A percentile compares a stretch with the other conserved stretches of the same genome.
Conservation (phyloP, 2,888 invertebrate genomes). For the Apeira syringaria region DNA sequence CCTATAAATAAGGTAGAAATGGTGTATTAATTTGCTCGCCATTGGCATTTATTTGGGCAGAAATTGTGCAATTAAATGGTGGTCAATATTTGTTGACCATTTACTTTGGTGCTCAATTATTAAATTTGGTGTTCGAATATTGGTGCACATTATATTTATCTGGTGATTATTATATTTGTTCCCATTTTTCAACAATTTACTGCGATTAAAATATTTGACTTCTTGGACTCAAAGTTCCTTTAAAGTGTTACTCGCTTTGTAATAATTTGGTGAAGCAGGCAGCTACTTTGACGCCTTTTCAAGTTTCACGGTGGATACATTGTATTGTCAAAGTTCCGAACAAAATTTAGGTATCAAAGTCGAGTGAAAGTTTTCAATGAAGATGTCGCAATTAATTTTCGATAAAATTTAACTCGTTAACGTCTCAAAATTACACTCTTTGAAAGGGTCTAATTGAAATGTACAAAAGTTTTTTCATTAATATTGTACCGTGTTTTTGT, state of each 20-base stretch:
- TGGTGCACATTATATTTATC: too few species aligned
- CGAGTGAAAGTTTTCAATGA: constrained; percentile 74
- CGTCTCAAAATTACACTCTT: constrained; percentile 73
- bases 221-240: background rate
- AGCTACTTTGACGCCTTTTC: constrained; percentile 48
- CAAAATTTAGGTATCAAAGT: constrained; percentile 73
- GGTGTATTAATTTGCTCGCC: too few species aligned
- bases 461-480: constrained; percentile 77
- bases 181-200: too few species aligned
- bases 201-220: constrained; percentile 1
- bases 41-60: too few species aligned
- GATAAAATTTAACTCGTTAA: constrained; percentile 81
- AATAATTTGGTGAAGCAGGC: constrained; percentile 31
- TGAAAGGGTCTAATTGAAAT: constrained; percentile 73
- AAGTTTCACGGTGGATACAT: constrained; percentile 51
- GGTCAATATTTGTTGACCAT: too few species aligned
- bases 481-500: constrained; percentile 45
- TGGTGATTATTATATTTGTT: too few species aligned
- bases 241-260: constrained; percentile 11
- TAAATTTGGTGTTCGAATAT: too few species aligned
- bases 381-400: constrained; percentile 83
- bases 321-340: constrained; percentile 67
- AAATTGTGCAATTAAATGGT: too few species aligned
- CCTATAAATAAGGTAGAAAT: too few species aligned
- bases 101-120: too few species aligned